Evolutionary conservation across 2,888 invertebrate genomes (phyloP).

Genomic region (Conistra vaccinii): DNA sequence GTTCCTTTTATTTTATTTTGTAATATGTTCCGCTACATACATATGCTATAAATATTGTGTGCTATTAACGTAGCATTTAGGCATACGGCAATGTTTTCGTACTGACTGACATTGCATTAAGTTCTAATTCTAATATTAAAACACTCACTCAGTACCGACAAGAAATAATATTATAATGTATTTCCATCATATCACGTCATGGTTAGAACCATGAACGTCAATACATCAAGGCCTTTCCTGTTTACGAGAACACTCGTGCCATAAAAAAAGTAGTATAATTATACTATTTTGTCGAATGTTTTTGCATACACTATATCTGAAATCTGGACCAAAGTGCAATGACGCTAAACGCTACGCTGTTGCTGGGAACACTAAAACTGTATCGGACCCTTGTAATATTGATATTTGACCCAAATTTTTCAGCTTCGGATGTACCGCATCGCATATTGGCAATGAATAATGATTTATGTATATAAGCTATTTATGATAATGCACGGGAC

Average conservation of each 20-base stretch:
- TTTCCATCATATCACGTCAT: conserved; percentile 40
- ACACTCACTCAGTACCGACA: background rate
- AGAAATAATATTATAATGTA: conserved; percentile 8
- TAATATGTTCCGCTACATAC: conserved; percentile 37
- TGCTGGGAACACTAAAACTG: background rate
- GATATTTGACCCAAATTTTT: conserved; percentile 10
- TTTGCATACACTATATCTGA: background rate
- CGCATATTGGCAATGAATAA: conserved; percentile 17
- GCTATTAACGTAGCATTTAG: conserved; percentile 59
- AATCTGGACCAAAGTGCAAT: conserved; percentile 17
- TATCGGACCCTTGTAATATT: conserved; percentile 4
- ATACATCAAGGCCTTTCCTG: conserved; percentile 38
- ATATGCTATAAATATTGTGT: conserved; percentile 60
- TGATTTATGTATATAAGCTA: background rate
- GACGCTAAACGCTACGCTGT: background rate
- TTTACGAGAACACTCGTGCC: conserved; percentile 22
- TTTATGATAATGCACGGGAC: background rate
- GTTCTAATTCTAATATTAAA: background rate
- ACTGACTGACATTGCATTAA: background rate
- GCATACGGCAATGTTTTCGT: conserved; percentile 19
- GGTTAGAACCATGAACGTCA: conserved; percentile 36
- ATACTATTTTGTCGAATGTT: background rate
- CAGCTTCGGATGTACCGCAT: background rate
- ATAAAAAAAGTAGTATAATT: conserved; percentile 18
- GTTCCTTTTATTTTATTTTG: conserved; percentile 56